Evolutionary conservation across 2,888 invertebrate genomes (phyloP).

Genomic region (Hirtodrosophila cameraria): DNA sequence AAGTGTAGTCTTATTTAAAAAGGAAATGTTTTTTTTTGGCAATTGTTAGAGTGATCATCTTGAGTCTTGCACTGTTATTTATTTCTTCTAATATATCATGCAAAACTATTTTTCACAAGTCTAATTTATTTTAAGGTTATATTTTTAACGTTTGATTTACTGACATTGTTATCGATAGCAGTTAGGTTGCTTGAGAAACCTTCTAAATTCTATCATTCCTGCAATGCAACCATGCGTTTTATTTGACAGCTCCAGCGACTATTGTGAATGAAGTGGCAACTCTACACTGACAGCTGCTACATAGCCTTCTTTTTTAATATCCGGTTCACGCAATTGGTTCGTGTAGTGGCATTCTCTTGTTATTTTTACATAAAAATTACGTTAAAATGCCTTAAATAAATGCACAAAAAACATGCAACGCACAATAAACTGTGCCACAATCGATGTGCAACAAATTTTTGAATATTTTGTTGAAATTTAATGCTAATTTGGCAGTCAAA

Average conservation of each 20-base stretch:
- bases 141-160: not conserved
- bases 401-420: conserved; percentile 43
- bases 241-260: conserved; percentile 35
- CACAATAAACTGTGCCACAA: not conserved
- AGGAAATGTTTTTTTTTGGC: too few relatives aligned
- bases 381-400: conserved; percentile 29
- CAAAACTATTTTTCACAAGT: too few relatives aligned
- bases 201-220: not conserved
- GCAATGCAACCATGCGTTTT: conserved; percentile 22
- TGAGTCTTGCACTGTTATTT: too few relatives aligned
- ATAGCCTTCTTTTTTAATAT: conserved; percentile 81
- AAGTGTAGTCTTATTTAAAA: too few relatives aligned
- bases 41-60: too few relatives aligned
- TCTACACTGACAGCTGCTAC: conserved; percentile 48
- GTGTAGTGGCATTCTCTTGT: conserved; percentile 68
- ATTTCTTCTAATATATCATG: too few relatives aligned
- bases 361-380: conserved; percentile 41
- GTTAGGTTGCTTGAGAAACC: not conserved
- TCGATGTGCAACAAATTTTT: conserved; percentile 11
- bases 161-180: not conserved
- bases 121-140: too few relatives aligned
- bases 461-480: conserved; percentile 44
- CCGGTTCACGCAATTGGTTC: conserved; percentile 82
- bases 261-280: conserved; percentile 42
- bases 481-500: not conserved